Base-by-base conservation (phyloP, 35 echinoderm and acorn worm genomes). In the Anneissia japonica region DNA sequence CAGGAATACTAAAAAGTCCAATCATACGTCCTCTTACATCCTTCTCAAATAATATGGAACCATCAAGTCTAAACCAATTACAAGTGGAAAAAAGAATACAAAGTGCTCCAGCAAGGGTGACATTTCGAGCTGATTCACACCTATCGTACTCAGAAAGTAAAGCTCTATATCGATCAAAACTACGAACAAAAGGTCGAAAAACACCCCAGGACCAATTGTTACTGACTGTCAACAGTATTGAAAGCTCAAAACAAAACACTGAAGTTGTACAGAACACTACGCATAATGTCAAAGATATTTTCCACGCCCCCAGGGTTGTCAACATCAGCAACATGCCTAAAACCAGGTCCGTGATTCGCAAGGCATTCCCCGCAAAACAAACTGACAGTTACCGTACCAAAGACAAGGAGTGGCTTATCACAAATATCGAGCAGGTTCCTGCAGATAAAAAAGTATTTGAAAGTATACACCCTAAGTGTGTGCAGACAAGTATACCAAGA, bases 201-300 rank as follows among this genome's bases (percentile, higher is more conserved):
- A 86, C 86, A 9, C 86, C 86, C 7, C 82, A 92, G 19, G 92
- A 99, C 36, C 84, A 85, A 56, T 45, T 94, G 13, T 75, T 99
- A 17, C 74, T 99, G 78, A 87, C 89, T 30, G 83, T 91, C n/a
- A 85, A 90, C 34, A 39, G 78, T 40, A 91, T 99, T 36, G 96
- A 99, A 46, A 79, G 75, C 33, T 77, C 77, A 19, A 94, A 99
- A 74, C 77, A 87, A 75, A 89, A 93, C 51, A 86, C 40, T 64
- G 80, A 89, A 35, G 45, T 94, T 39, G 87, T 92, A 12, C 73
- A 75, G 32, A 99, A 99, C 39, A 99, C 96, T n/a, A 87, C 86
- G 17, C 80, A 79, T 4, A 94, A 99, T 76, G 72, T 78, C 35
- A 75, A 91, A 5, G 80, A 91, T 34, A 91, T 94, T n/a, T 86